Conservation (phyloP, 1,140 invertebrate genomes). For the Drosophila yakuba region DNA sequence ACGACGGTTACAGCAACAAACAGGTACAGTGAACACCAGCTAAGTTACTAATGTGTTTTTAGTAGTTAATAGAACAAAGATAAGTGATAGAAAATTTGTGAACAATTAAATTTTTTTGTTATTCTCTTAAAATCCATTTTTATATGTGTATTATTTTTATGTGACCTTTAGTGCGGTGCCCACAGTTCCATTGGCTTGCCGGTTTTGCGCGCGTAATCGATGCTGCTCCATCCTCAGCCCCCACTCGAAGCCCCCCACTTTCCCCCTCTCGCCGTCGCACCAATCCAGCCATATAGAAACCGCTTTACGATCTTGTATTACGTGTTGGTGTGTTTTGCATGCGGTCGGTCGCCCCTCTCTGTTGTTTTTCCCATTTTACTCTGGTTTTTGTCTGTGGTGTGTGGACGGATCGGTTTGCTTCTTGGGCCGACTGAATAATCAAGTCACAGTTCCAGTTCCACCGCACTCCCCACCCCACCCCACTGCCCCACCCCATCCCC, state of each 20-base stretch:
- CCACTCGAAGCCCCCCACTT: too few relatives aligned
- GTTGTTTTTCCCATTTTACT: conserved; percentile 42
- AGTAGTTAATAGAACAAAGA: too few relatives aligned
- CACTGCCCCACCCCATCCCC: background rate
- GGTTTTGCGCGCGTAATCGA: conserved; percentile 69
- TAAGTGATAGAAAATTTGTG: too few relatives aligned
- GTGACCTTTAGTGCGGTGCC: background rate
- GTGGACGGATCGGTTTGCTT: conserved; percentile 55
- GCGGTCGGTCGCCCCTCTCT: conserved; percentile 5
- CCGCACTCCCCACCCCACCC: background rate
- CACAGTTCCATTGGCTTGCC: conserved; percentile 32
- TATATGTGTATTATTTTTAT: too few relatives aligned
- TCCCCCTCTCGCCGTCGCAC: too few relatives aligned
- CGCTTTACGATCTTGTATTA: conserved; percentile 67
- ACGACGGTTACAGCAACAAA: conserved; percentile 18
- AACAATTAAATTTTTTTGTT: too few relatives aligned
- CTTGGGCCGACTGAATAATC: conserved; percentile 65
- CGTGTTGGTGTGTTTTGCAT: conserved; percentile 70
- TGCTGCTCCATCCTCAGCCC: conserved; percentile 16
- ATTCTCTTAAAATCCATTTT: too few relatives aligned
- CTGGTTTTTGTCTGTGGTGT: conserved; percentile 72
- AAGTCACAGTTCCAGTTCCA: conserved; percentile 65
- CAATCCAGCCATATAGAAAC: conserved; percentile 2
- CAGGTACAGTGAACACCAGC: background rate
- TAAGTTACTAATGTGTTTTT: background rate